phyloP scores from a whole-genome alignment of 1,140 invertebrate species.

The Episyrphus balteatus region DNA sequence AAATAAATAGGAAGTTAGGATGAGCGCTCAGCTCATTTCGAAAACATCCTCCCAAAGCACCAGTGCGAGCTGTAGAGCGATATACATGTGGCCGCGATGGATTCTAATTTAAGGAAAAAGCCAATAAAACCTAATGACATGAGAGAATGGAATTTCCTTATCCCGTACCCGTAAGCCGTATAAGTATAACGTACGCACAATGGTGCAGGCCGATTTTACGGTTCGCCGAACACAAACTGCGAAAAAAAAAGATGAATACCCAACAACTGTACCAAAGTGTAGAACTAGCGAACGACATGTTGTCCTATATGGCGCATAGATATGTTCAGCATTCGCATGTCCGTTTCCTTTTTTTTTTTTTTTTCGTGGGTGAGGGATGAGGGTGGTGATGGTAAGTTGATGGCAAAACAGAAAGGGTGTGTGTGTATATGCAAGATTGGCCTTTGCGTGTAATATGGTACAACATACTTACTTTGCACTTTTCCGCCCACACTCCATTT shows the following conservation, averaged over 20 bases:
- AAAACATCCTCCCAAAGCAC: no score
- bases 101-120: slow-evolving; percentile 33
- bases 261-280: no score
- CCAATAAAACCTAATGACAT: slow-evolving; percentile 36
- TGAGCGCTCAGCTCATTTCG: no score
- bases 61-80: neutral
- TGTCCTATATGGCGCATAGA: neutral
- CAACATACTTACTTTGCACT: no score
- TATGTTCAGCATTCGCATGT: slow-evolving; percentile 7
- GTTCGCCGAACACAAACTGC: no score
- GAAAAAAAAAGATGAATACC: no score
- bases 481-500: no score
- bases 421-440: neutral
- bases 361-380: neutral
- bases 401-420: neutral
- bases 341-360: neutral
- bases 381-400: neutral
- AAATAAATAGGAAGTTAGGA: no score
- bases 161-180: slow-evolving; percentile 7
- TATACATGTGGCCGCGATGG: slow-evolving; percentile 4
- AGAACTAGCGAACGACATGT: no score
- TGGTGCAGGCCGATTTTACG: no score
- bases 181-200: slow-evolving; percentile 1
- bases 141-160: slow-evolving; percentile 36
- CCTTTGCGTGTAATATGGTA: neutral